Conservation (phyloP, 2,888 invertebrate genomes). For the Sabatieria punctata region DNA sequence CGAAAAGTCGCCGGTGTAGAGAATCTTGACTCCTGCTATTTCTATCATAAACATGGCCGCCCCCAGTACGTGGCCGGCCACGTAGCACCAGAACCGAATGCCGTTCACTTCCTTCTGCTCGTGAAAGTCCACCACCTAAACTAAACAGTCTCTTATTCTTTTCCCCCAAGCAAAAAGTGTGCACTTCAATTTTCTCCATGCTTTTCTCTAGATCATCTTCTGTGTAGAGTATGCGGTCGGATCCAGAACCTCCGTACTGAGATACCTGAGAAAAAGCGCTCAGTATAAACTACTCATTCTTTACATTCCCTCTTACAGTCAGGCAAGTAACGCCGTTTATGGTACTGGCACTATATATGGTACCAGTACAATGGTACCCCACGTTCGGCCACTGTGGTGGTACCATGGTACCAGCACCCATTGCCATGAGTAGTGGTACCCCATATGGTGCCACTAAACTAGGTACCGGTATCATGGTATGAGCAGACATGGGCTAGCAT, state of each 20-base stretch:
- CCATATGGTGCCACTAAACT: no score
- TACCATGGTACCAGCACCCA: no score
- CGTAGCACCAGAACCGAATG: slow-evolving; percentile 93
- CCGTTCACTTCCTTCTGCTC: slow-evolving; percentile 80
- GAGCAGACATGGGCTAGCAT: no score
- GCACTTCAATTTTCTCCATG: slow-evolving; percentile 96
- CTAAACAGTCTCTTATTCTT: not conserved
- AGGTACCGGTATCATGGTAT: no score
- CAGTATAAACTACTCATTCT: not conserved
- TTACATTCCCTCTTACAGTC: no score
- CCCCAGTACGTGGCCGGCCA: slow-evolving; percentile 93
- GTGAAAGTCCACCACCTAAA: slow-evolving; percentile 36
- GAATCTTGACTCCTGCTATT: slow-evolving; percentile 80
- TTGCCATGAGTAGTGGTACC: no score
- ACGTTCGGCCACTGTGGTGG: no score
- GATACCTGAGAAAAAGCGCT: slow-evolving; percentile 13
- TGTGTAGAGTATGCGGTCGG: slow-evolving; percentile 61
- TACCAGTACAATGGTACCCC: no score
- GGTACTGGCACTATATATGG: no score
- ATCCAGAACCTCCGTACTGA: slow-evolving; percentile 19
- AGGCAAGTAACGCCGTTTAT: no score
- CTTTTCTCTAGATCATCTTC: slow-evolving; percentile 90
- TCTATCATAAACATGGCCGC: slow-evolving; percentile 99
- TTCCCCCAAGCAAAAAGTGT: slow-evolving; percentile 59
- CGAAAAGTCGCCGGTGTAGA: slow-evolving; percentile 82